A percentile compares a stretch with the other conserved stretches of the same genome.
phyloP scores from a whole-genome alignment of 2,888 invertebrate genomes.

The Zonitis immaculata region DNA sequence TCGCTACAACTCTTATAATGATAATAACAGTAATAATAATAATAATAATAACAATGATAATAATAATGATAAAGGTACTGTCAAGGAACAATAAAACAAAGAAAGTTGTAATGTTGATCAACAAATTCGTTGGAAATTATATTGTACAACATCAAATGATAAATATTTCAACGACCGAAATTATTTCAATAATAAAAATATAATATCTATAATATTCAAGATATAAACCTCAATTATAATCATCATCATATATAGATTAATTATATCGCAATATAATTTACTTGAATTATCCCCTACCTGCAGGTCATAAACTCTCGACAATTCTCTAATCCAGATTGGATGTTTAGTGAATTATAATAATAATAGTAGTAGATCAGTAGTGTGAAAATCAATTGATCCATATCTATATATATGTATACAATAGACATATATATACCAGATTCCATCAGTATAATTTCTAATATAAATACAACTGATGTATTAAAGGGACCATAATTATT shows the following conservation, averaged over 20 bases:
- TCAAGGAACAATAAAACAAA: too few relatives aligned
- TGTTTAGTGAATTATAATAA: slow-evolving; percentile 10
- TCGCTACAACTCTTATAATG: neutral
- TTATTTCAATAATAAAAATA: neutral
- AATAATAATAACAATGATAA: neutral
- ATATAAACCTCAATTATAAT: neutral
- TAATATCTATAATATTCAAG: neutral
- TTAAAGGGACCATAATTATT: too few relatives aligned
- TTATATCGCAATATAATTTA: neutral
- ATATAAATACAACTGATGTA: too few relatives aligned
- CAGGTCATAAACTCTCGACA: slow-evolving; percentile 10
- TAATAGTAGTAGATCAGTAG: slow-evolving; percentile 10
- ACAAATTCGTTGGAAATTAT: too few relatives aligned
- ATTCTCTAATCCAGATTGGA: slow-evolving; percentile 12
- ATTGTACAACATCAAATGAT: too few relatives aligned
- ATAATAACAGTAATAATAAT: neutral
- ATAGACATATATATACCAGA: neutral
- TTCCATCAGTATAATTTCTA: slow-evolving; percentile 10
- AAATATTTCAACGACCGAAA: neutral
- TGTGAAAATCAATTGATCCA: slow-evolving; percentile 16
- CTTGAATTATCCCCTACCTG: neutral
- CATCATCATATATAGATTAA: neutral
- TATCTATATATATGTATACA: too few relatives aligned
- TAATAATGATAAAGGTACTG: too few relatives aligned
- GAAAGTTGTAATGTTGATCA: too few relatives aligned